Conservation (phyloP, 2,113 vertebrate species). For the Cynocephalus volans region DNA sequence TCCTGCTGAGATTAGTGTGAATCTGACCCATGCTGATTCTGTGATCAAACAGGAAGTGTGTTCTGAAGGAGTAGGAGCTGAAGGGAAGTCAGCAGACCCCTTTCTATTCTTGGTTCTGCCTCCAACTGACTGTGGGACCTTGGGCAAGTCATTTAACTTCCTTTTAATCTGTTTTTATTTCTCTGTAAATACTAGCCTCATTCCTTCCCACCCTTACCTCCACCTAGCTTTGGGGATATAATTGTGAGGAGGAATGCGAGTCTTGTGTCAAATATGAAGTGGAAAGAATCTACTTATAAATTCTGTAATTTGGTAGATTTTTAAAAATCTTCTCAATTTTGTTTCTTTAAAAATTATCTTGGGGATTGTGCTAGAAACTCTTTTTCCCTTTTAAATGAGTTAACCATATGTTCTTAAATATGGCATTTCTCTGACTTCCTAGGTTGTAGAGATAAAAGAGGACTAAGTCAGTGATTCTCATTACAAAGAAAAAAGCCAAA, state of each 20-base stretch:
- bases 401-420: slow-evolving; percentile 27
- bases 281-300: not conserved
- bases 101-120: not conserved
- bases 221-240: not conserved
- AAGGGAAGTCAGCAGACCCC: not conserved
- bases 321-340: not conserved
- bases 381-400: not conserved
- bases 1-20: slow-evolving; percentile 66
- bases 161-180: slow-evolving; percentile 41
- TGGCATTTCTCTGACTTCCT: not conserved
- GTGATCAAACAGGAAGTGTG: slow-evolving; percentile 41
- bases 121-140: not conserved
- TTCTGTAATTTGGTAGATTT: slow-evolving; percentile 45
- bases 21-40: slow-evolving; percentile 45
- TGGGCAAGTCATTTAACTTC: slow-evolving; percentile 42
- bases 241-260: not conserved
- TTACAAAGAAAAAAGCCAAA: too few species aligned
- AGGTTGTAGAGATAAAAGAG: slow-evolving; percentile 22
- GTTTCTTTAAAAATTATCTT: slow-evolving; percentile 52
- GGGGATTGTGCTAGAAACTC: not conserved
- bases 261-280: not conserved
- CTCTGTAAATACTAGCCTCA: not conserved
- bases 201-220: not conserved
- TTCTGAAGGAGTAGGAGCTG: not conserved
- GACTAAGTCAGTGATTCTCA: not conserved